A percentile compares a stretch with the other conserved stretches of the same genome.
Conservation (phyloP, 1,140 invertebrate genomes). For the Lasaia peninsularis region DNA sequence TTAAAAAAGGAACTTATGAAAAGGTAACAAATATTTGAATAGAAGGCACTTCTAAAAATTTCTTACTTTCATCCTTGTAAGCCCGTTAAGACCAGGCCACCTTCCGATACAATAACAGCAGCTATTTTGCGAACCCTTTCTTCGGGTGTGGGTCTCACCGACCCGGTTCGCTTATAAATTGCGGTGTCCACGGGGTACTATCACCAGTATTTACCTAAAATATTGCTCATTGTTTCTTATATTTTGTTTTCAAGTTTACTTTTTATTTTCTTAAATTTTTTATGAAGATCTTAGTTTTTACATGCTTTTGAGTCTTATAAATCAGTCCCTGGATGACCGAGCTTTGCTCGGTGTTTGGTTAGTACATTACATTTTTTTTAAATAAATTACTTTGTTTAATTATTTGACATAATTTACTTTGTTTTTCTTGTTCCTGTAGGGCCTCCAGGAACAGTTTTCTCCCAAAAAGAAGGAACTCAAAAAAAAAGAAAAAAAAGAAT, state of each 20-base stretch:
- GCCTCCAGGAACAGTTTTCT: too few relatives aligned
- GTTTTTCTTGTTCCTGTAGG: too few relatives aligned
- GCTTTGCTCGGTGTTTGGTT: too few relatives aligned
- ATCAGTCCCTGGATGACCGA: too few relatives aligned
- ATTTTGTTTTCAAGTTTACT: not conserved
- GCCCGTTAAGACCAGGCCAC: constrained; percentile 65
- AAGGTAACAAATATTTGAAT: not conserved
- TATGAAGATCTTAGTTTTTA: too few relatives aligned
- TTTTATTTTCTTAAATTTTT: not conserved
- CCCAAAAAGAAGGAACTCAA: too few relatives aligned
- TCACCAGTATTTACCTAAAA: constrained; percentile 29
- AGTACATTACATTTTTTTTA: too few relatives aligned
- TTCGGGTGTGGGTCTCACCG: constrained; percentile 39
- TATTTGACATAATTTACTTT: too few relatives aligned
- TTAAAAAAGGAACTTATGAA: not conserved
- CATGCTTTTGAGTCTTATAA: not conserved
- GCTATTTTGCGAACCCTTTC: constrained; percentile 49
- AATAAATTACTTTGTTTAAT: not conserved
- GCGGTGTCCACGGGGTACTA: constrained; percentile 52
- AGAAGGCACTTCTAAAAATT: constrained; percentile 29
- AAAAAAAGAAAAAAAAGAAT: too few relatives aligned
- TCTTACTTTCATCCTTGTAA: constrained; percentile 25
- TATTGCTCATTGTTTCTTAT: constrained; percentile 16
- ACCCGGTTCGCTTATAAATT: constrained; percentile 58
- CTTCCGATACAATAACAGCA: constrained; percentile 73